Evolutionary conservation across 2,888 invertebrate species (phyloP).

Genomic region (Omphaloscelis lunosa): DNA sequence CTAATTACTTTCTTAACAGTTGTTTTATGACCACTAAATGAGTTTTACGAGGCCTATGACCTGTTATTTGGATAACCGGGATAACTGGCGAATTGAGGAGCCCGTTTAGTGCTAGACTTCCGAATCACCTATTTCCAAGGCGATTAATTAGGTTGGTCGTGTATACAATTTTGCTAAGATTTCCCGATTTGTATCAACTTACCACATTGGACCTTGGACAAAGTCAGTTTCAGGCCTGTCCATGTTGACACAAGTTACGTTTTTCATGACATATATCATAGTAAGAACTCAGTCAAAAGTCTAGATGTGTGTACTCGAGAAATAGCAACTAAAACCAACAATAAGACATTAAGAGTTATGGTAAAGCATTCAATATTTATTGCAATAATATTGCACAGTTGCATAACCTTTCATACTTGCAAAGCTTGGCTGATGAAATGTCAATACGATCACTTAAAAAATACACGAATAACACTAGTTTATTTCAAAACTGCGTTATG

Average conservation of each 20-base stretch:
- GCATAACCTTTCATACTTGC: conserved; percentile 9
- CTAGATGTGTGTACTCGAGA: background rate
- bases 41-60: conserved; percentile 66
- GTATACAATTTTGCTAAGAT: background rate
- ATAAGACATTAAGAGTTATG: background rate
- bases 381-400: conserved; percentile 18
- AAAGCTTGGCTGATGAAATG: conserved; percentile 33
- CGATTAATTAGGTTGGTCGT: conserved; percentile 3
- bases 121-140: background rate
- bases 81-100: background rate
- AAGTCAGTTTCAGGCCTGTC: background rate
- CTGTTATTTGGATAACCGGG: conserved; percentile 35
- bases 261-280: background rate
- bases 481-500: conserved; percentile 40
- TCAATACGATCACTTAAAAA: conserved; percentile 28
- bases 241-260: background rate
- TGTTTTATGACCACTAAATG: conserved; percentile 53
- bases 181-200: background rate
- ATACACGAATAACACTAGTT: conserved; percentile 21
- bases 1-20: conserved; percentile 63
- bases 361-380: conserved; percentile 1
- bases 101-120: conserved; percentile 18
- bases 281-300: background rate
- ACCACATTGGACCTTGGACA: background rate
- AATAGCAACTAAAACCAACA: background rate